Evolutionary conservation across 2,113 vertebrate species (phyloP), one percentile per base, ranked within the genome.

Genomic region (Sceloporus undulatus): DNA sequence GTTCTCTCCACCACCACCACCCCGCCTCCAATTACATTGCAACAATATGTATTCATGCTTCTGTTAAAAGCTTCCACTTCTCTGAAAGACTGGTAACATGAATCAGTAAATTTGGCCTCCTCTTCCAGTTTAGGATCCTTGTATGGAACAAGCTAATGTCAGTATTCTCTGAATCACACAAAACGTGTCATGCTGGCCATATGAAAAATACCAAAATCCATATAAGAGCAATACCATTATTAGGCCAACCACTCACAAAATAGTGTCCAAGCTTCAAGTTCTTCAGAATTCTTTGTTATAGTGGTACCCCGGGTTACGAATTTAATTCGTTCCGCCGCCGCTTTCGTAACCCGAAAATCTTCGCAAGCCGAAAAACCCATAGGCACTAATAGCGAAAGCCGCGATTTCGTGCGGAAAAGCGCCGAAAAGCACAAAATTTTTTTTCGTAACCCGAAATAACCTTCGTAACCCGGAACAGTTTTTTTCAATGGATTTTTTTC

Each of bases 61-160:
- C 75, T 66, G 54, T 85, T 70, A 0, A 0, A 34, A 77, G 89
- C 38, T 34, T 82, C 86, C 66, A 84, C 52, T 87, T 87, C 81
- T 85, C 81, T 90, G 89, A 90, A 90, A 76, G 29, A 54, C 65
- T 74, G 34, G 38, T 74, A 73, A 74, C 68, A 48, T 74, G 18
- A 81, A 62, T 74, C 42, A 34, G 40, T 83, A 71, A 4, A 80
- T 59, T 62, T 21, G 29, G 79, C 54, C n/a, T 59, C 54, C 10
- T 59, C n/a, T 11, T 52, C 14, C 81, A 52, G 14, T 52, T 70
- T 70, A 83, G 40, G 65, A 29, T 82, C 27, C 25, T 38, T 82
- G 34, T 29, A 25, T 70, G 68, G 38, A 48, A 48, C n/a, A 42
- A 9, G 59, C 6, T 4, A 48, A 82, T 34, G 70, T 9, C 3